Evolutionary conservation across 2,888 invertebrate genomes (phyloP), one percentile per base, ranked within the genome.

Genomic region (Metalampra italica): DNA sequence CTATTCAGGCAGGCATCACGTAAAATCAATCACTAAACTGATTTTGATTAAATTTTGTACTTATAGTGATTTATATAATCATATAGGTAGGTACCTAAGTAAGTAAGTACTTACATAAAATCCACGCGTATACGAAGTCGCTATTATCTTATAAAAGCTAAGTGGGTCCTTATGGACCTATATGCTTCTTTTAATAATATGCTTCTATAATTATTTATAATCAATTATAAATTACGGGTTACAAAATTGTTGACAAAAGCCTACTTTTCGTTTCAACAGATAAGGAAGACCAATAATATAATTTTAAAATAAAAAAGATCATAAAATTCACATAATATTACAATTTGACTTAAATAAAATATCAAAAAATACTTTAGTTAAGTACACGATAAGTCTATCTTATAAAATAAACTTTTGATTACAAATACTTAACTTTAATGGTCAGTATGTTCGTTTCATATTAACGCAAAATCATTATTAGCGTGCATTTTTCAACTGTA

Each of bases 391-490:
- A 42, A 42, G 32, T 30, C 12, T 7, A 42, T 22, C 46, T 42
- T 45, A 30, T 43, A 39, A 43, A 12, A 30, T 46, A 32, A 30
- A 22, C 12, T 46, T 49, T 36, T 43, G 38, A 45, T 49, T 45
- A 22, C 43, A 43, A 38, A 45, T 39, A n/a, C 38, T 30, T 30
- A 44, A 32, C 32, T 15, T 39, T 38, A 38, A 45, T 43, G 15
- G 34, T 14, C 12, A 8, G 11, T 45, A 45, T 38, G 13, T 45
- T 45, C 45, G 29, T 32, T 30, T 32, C 12, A 45, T 9, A 52
- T 46, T 61, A 60, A 55, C 50, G 63, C 55, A 41, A 56, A 52
- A 53, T 70, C 68, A 72, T 64, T 53, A 57, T 65, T 57, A 64
- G 55, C 56, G 62, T 64, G 68, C 69, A 65, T 40, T 68, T 67